Evolutionary conservation across 2,797 vertebrate genomes (phyloP), one percentile per base, ranked within the genome.

Genomic region (Pyrocephalus nanus): DNA sequence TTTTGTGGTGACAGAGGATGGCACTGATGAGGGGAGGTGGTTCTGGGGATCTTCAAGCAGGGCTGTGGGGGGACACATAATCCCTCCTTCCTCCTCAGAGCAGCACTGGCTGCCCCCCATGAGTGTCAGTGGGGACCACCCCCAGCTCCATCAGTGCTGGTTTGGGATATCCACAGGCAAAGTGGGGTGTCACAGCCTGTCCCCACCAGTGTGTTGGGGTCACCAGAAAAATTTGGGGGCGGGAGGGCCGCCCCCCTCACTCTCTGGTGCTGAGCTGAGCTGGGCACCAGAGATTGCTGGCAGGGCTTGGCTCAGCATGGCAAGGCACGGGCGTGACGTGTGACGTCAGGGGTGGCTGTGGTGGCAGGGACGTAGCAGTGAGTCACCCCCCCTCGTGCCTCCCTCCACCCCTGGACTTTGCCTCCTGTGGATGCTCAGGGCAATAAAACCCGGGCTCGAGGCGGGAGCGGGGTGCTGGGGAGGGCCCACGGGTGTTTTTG

Each of bases 351-450:
- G 72, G 32, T 72, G 95, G 89, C 89, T 30, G 51, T 15, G 65
- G 43, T 26, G 40, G 23, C n/a, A 2, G n/a, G 57, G 40, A 6
- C 25, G 5, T 70, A 16, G 60, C 84, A 3, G 12, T 96, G 95
- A 96, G 84, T 96, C 93, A 94, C 27, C 27, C 20, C 53, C 15
- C 38, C 25, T 26, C 2, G 8, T 16, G 19, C 29, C 55, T 83
- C 55, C 27, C 84, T 88, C 87, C 87, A 1, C 87, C 95, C 80
- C 84, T 86, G 93, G 90, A 96, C 95, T 96, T 96, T 95, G 95
- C 72, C 86, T 90, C 79, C 29, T 2, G 7, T 9, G 2, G 66
- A 43, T 57, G 36, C 64, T 55, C 8, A 3, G 62, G 25, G 89
- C 79, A 51, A 79, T 96, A 96, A 95, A 95, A 9, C 27, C 53